These are phyloP conservation scores for Ictalurus furcatus DNA, from an alignment of 2,113 vertebrate genomes.

Conservation along the genomic window DNA sequence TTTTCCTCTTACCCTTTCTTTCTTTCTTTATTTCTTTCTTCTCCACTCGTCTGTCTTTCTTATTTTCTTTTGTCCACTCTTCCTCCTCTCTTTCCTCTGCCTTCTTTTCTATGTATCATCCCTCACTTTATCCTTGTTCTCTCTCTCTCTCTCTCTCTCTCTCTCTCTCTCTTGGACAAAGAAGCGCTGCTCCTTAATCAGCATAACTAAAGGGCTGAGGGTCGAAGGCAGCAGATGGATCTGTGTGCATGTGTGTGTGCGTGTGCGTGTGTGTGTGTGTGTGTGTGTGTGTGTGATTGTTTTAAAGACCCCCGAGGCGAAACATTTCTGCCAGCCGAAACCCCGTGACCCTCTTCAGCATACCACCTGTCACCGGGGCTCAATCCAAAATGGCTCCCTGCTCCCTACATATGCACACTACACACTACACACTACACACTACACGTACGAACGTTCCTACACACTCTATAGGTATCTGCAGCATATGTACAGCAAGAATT, in stretches of 20 bases:
- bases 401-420: constrained; percentile 22
- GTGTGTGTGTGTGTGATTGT: constrained; percentile 48
- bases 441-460: not conserved
- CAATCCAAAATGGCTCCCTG: constrained; percentile 4
- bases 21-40: constrained; percentile 7
- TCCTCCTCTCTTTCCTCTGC: not conserved
- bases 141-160: constrained; percentile 25
- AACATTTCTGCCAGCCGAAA: constrained; percentile 43
- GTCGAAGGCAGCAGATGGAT: constrained; percentile 59
- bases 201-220: constrained; percentile 81
- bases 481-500: not conserved
- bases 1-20: not conserved
- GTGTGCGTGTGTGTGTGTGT: not conserved
- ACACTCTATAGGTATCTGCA: not conserved
- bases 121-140: not conserved
- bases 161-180: constrained; percentile 60
- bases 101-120: not conserved
- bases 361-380: constrained; percentile 40
- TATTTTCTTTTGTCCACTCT: constrained; percentile 42
- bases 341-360: constrained; percentile 8
- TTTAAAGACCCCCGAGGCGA: constrained; percentile 58
- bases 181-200: constrained; percentile 71
- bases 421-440: not conserved
- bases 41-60: constrained; percentile 4
- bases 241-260: not conserved